Percentiles rank a stretch among this genome's conserved stretches.
Conservation (phyloP, 2,113 vertebrate species). For the Eonycteris spelaea region DNA sequence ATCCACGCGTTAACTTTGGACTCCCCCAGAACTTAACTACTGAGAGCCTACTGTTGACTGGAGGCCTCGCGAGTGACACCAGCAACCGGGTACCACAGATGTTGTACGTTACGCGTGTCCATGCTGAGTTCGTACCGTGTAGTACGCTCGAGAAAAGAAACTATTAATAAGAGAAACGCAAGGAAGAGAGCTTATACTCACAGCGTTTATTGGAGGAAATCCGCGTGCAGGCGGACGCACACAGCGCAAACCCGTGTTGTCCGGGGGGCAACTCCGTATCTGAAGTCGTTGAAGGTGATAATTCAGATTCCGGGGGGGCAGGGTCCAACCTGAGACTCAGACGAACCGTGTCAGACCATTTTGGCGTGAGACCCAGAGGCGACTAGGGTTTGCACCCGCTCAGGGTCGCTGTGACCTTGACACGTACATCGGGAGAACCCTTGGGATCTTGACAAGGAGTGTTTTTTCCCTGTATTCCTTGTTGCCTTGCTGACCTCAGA, state of each 20-base stretch:
- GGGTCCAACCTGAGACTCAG: neutral
- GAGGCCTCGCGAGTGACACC: neutral
- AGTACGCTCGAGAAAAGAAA: neutral
- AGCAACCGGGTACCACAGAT: neutral
- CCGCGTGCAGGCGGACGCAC: rapidly evolving
- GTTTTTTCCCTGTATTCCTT: neutral
- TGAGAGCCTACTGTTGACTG: neutral
- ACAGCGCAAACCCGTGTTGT: neutral
- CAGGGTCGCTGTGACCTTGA: neutral
- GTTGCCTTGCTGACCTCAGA: neutral
- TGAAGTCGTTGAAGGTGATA: neutral
- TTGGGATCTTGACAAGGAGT: neutral
- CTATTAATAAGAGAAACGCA: neutral
- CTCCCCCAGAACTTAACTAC: neutral
- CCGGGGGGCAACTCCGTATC: neutral
- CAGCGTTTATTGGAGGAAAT: neutral
- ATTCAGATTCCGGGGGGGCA: neutral
- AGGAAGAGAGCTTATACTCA: neutral
- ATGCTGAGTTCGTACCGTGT: neutral
- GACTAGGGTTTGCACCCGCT: neutral
- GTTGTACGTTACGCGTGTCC: neutral
- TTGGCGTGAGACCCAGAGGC: neutral
- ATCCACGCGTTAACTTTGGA: neutral
- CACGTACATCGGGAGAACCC: neutral
- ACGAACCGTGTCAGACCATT: neutral